Evolutionary conservation across 2,113 vertebrate species (phyloP).

Genomic region (Lepisosteus oculatus): DNA sequence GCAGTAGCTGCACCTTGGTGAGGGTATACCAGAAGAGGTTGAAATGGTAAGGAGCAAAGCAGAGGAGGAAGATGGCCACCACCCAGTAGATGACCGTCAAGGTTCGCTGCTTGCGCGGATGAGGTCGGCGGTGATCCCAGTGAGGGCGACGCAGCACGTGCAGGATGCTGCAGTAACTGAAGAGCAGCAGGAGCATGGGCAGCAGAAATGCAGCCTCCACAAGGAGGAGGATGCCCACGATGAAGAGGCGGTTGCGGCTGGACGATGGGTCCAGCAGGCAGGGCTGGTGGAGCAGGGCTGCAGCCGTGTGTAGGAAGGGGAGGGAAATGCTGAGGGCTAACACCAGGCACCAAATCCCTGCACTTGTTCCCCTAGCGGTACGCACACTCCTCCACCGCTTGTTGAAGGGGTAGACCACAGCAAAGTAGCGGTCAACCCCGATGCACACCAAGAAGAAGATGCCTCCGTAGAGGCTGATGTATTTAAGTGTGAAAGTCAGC

Average conservation of each 20-base stretch:
- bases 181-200: constrained; percentile 53
- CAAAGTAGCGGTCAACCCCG: constrained; percentile 60
- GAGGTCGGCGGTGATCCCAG: constrained; percentile 1
- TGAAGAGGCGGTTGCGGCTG: constrained; percentile 41
- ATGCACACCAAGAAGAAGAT: constrained; percentile 69
- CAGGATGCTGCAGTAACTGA: constrained; percentile 59
- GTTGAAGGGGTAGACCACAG: constrained; percentile 52
- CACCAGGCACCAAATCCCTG: constrained; percentile 58
- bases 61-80: constrained; percentile 58
- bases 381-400: constrained; percentile 26
- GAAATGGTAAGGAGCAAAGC: constrained; percentile 62
- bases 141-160: constrained; percentile 38
- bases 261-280: constrained; percentile 54
- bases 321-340: constrained; percentile 51
- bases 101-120: constrained; percentile 32
- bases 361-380: constrained; percentile 44
- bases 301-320: constrained; percentile 45
- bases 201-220: constrained; percentile 53
- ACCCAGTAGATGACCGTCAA: constrained; percentile 62
- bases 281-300: constrained; percentile 25
- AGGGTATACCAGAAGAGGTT: constrained; percentile 65
- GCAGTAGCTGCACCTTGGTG: constrained; percentile 50
- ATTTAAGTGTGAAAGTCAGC: constrained; percentile 62
- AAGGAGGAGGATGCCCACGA: constrained; percentile 48
- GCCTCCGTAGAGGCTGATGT: constrained; percentile 66